phyloP scores from a whole-genome alignment of 2,113 vertebrate genomes.

The Brienomyrus brachyistius region DNA sequence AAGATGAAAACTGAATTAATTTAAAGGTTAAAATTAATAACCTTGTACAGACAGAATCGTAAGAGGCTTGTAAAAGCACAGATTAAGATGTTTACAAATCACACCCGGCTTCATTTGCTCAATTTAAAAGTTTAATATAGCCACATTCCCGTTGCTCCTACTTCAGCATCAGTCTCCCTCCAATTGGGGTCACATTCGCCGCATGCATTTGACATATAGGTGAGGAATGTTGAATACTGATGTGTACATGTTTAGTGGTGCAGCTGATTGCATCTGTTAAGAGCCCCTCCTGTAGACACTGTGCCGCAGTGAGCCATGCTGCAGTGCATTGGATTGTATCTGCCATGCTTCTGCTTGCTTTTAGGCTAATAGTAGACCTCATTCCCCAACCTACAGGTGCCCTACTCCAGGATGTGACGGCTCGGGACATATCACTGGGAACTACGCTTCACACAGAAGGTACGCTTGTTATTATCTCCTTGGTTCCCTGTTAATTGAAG shows the following conservation, averaged over 20 bases:
- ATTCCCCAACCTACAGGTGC: conserved; percentile 60
- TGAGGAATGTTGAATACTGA: neutral
- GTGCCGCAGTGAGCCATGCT: neutral
- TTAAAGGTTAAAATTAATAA: neutral
- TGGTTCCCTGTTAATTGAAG: neutral
- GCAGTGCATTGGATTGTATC: neutral
- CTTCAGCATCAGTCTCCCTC: neutral
- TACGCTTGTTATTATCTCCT: conserved; percentile 44
- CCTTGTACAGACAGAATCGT: neutral
- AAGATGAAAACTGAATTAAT: neutral
- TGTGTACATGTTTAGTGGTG: neutral
- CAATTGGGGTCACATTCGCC: neutral
- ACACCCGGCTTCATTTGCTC: neutral
- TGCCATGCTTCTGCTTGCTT: neutral
- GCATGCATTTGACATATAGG: neutral
- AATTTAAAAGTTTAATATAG: neutral
- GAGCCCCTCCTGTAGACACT: neutral
- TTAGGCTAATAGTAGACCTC: conserved; percentile 7
- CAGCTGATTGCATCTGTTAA: neutral
- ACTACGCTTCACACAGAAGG: conserved; percentile 94
- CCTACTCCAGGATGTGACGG: conserved; percentile 94
- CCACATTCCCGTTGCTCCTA: neutral
- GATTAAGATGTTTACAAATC: neutral
- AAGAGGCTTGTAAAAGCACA: neutral
- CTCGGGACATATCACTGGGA: conserved; percentile 93